A percentile compares a stretch with the other conserved stretches of the same genome.
These are phyloP conservation scores for Morpho helenor DNA, from an alignment of 2,888 invertebrate genomes.

Conservation along the genomic window DNA sequence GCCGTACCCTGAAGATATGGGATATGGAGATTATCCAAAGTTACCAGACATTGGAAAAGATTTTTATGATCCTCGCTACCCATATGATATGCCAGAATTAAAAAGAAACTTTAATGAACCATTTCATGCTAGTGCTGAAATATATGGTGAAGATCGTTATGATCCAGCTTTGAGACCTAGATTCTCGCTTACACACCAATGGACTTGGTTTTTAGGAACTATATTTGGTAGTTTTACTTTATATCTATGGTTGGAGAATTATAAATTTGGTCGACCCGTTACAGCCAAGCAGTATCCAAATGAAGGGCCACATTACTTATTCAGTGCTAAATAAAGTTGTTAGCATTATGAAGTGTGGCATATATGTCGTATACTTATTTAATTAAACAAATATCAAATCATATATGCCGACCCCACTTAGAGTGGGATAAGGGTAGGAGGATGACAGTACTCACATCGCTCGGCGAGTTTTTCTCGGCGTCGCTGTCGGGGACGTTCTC, in stretches of 20 bases:
- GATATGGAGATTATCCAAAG: slow-evolving; percentile 94
- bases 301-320: slow-evolving; percentile 71
- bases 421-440: too few relatives aligned
- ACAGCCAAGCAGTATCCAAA: slow-evolving; percentile 82
- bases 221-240: slow-evolving; percentile 65
- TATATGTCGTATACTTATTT: slow-evolving; percentile 13
- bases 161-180: slow-evolving; percentile 77
- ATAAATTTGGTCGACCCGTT: slow-evolving; percentile 81
- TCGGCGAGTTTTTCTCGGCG: slow-evolving; percentile 68
- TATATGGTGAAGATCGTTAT: slow-evolving; percentile 85
- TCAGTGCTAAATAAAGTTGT: slow-evolving; percentile 33
- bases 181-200: slow-evolving; percentile 67
- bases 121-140: slow-evolving; percentile 82
- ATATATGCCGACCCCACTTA: too few relatives aligned
- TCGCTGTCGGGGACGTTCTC: slow-evolving; percentile 63
- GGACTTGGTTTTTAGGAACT: slow-evolving; percentile 75
- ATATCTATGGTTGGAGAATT: slow-evolving; percentile 76
- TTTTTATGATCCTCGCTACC: slow-evolving; percentile 87
- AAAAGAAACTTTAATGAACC: slow-evolving; percentile 93
- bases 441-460: slow-evolving; percentile 52
- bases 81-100: slow-evolving; percentile 89
- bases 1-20: slow-evolving; percentile 88
- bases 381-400: slow-evolving; percentile 21
- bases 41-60: slow-evolving; percentile 85
- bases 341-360: background rate